Evolutionary conservation across 2,113 vertebrate species (phyloP).

Genomic region (Oxygymnocypris stewartii): DNA sequence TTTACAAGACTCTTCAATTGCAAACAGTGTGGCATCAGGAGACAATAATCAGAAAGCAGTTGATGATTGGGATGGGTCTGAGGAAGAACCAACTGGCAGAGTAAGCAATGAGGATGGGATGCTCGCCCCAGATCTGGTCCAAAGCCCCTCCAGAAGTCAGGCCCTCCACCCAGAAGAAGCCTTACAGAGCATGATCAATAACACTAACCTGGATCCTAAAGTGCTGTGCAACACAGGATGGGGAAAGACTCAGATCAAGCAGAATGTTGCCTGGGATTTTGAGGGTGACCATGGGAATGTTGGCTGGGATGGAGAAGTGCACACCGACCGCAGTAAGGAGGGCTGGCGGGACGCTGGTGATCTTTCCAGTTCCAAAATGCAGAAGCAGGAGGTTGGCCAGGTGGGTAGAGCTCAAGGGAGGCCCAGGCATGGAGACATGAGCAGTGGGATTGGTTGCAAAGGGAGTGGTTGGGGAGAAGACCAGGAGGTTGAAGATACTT

Average conservation of each 20-base stretch:
- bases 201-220: slow-evolving; percentile 93
- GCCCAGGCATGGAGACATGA: slow-evolving; percentile 73
- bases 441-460: slow-evolving; percentile 68
- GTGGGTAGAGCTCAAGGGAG: slow-evolving; percentile 31
- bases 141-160: slow-evolving; percentile 63
- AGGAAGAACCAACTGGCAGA: slow-evolving; percentile 82
- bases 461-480: slow-evolving; percentile 71
- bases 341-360: not conserved
- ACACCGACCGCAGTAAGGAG: not conserved
- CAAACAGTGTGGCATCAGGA: slow-evolving; percentile 88
- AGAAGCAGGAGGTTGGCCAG: slow-evolving; percentile 16
- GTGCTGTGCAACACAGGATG: slow-evolving; percentile 97
- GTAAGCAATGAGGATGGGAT: slow-evolving; percentile 54
- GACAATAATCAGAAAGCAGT: slow-evolving; percentile 97
- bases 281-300: slow-evolving; percentile 71
- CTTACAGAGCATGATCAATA: slow-evolving; percentile 91
- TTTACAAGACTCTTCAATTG: slow-evolving; percentile 74
- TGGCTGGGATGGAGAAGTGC: not conserved
- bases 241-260: slow-evolving; percentile 97
- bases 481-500: slow-evolving; percentile 74
- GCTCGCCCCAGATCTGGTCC: slow-evolving; percentile 79
- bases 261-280: slow-evolving; percentile 94
- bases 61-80: slow-evolving; percentile 64
- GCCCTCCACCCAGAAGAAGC: slow-evolving; percentile 88
- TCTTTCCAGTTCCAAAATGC: not conserved